Evolutionary conservation across 2,113 vertebrate genomes (phyloP).

Genomic region (Sinosuthora webbiana): DNA sequence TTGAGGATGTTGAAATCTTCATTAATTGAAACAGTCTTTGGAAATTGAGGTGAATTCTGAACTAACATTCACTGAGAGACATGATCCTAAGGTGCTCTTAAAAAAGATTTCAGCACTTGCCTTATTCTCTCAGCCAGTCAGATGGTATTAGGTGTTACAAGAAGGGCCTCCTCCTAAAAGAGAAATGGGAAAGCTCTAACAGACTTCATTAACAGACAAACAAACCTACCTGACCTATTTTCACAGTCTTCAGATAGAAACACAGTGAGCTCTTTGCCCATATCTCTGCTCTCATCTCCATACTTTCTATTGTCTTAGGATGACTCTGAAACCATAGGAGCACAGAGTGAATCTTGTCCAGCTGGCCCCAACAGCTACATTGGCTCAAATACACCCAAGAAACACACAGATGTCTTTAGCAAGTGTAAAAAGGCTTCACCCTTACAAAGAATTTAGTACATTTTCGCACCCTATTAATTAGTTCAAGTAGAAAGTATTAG

Average conservation of each 20-base stretch:
- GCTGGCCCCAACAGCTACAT: neutral
- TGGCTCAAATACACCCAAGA: conserved; percentile 6
- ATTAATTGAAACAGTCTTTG: neutral
- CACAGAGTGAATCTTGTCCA: conserved; percentile 19
- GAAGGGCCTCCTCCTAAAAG: neutral
- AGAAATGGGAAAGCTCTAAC: neutral
- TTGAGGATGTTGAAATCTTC: neutral
- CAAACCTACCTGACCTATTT: conserved; percentile 36
- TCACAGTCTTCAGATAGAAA: conserved; percentile 30
- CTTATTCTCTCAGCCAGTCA: neutral
- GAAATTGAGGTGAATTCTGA: neutral
- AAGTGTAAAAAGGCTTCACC: conserved; percentile 40
- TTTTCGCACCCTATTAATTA: neutral
- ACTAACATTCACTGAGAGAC: neutral
- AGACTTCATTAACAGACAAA: conserved; percentile 25
- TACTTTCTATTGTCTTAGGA: conserved; percentile 24
- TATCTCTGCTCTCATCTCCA: conserved; percentile 32
- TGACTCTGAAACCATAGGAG: conserved; percentile 19
- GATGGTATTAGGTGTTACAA: neutral
- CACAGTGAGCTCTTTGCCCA: neutral
- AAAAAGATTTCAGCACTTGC: neutral
- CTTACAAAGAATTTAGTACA: conserved; percentile 33
- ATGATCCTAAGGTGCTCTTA: neutral
- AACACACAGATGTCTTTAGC: neutral
- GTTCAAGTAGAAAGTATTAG: conserved; percentile 9